A percentile compares a stretch with the other conserved stretches of the same genome.
phyloP scores from a whole-genome alignment of 2,797 vertebrate genomes.

The Malurus leucopterus region DNA sequence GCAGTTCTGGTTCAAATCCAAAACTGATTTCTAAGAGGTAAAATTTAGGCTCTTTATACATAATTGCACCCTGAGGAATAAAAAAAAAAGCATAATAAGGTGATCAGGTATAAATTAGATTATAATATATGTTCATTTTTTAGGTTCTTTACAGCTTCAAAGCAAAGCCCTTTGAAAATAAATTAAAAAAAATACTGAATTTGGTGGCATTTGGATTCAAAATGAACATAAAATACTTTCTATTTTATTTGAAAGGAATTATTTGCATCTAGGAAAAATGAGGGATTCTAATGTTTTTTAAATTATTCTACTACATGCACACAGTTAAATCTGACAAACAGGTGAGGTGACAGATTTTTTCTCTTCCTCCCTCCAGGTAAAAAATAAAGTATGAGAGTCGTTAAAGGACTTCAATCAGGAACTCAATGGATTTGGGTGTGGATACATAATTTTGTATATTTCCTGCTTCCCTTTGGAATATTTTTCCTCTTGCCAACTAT shows the following conservation, averaged over 20 bases:
- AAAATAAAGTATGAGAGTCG: neutral
- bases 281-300: fast-evolving
- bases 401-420: neutral
- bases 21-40: neutral
- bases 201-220: neutral
- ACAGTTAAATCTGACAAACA: neutral
- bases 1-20: neutral
- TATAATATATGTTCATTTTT: neutral
- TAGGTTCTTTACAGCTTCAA: neutral
- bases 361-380: neutral
- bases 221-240: neutral
- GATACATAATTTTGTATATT: neutral
- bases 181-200: neutral
- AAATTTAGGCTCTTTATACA: neutral
- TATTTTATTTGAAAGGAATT: neutral
- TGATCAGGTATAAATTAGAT: constrained; percentile 7
- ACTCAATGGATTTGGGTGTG: neutral
- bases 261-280: neutral
- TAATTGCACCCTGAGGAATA: neutral
- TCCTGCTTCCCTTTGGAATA: neutral
- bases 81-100: constrained; percentile 17
- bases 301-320: neutral
- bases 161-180: neutral
- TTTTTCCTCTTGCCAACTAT: neutral
- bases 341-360: neutral